A percentile compares a stretch with the other conserved stretches of the same genome.
phyloP scores from a whole-genome alignment of 2,797 vertebrate genomes.

The Phalloptychus januarius region DNA sequence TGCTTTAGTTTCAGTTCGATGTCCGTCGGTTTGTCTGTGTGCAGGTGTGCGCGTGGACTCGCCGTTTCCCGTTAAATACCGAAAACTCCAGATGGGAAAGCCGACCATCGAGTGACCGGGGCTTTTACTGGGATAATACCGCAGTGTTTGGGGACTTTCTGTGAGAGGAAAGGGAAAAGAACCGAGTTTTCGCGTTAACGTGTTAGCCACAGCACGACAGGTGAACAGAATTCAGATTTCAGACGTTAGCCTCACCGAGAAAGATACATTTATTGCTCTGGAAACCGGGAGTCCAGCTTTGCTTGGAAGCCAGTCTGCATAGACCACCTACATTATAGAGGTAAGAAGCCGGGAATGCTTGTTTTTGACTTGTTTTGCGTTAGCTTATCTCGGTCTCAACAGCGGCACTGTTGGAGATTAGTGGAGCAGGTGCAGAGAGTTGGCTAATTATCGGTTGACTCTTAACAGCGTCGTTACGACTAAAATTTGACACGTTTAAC shows the following conservation, averaged over 20 bases:
- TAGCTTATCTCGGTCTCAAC: constrained; percentile 7
- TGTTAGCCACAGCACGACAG: constrained; percentile 44
- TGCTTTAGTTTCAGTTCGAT: background rate
- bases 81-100: constrained; percentile 50
- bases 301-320: background rate
- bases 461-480: background rate
- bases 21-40: constrained; percentile 12
- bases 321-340: background rate
- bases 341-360: constrained; percentile 8
- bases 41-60: constrained; percentile 42
- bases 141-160: background rate
- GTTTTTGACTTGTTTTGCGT: background rate
- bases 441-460: constrained; percentile 16
- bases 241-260: constrained; percentile 5
- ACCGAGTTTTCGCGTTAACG: constrained; percentile 3
- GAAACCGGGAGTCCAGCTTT: background rate
- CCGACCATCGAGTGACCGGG: constrained; percentile 8
- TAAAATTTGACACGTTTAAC: background rate
- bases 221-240: constrained; percentile 30
- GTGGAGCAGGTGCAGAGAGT: constrained; percentile 5
- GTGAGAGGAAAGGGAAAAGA: background rate
- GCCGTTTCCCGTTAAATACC: constrained; percentile 20
- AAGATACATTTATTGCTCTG: background rate
- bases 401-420: constrained; percentile 19
- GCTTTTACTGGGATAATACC: constrained; percentile 5